These are phyloP conservation scores for Idaea dimidiata DNA, from an alignment of 2,888 invertebrate genomes.

Conservation along the genomic window DNA sequence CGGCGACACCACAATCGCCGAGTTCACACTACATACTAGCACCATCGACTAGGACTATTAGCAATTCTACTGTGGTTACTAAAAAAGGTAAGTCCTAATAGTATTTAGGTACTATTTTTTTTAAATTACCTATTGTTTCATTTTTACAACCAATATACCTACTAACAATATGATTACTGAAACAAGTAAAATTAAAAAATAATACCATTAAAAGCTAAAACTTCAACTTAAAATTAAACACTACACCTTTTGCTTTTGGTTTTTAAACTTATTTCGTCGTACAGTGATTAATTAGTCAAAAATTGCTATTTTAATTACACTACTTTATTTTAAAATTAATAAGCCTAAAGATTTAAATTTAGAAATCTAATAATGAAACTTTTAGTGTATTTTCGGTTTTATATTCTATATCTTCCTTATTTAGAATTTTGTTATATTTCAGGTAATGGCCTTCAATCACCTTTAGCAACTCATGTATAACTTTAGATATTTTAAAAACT, in stretches of 20 bases:
- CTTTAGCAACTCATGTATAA: slow-evolving; percentile 84
- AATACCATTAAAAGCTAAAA: no score
- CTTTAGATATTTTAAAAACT: slow-evolving; percentile 40
- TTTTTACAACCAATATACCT: no score
- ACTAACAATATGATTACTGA: no score
- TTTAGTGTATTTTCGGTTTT: slow-evolving; percentile 21
- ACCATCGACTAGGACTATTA: slow-evolving; percentile 64
- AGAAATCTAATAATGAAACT: slow-evolving; percentile 9
- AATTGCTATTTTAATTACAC: no score
- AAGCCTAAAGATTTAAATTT: slow-evolving; percentile 12
- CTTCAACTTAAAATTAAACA: no score
- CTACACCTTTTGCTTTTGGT: no score
- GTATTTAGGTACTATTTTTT: no score
- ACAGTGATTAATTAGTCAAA: no score
- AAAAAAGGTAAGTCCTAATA: slow-evolving; percentile 70
- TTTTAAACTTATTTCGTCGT: no score
- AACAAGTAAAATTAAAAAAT: no score
- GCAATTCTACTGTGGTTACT: slow-evolving; percentile 69
- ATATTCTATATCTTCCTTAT: slow-evolving; percentile 11
- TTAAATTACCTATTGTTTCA: no score
- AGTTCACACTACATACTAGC: slow-evolving; percentile 75
- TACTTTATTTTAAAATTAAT: no score
- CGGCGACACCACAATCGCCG: slow-evolving; percentile 73
- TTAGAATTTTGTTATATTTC: slow-evolving; percentile 35
- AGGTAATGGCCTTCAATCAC: slow-evolving; percentile 72